A percentile compares a stretch with the other conserved stretches of the same genome.
Evolutionary conservation across 1,140 invertebrate species (phyloP).

Genomic region (Procambarus clarkii): DNA sequence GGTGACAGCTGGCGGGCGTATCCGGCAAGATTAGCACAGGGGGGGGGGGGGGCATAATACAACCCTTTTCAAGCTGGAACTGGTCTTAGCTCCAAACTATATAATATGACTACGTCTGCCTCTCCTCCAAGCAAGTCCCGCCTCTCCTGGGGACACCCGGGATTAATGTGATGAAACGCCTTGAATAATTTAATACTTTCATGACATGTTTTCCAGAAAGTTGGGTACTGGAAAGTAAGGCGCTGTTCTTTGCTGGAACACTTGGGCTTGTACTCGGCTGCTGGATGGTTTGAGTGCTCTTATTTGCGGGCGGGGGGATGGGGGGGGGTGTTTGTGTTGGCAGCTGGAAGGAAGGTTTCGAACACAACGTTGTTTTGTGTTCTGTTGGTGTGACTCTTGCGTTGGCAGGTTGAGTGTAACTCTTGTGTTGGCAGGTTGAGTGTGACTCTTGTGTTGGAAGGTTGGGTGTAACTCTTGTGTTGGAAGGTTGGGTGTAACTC

Average conservation of each 20-base stretch:
- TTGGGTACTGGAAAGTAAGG: slow-evolving; percentile 1
- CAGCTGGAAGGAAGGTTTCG: no score
- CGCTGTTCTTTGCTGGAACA: background rate
- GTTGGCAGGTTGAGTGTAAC: background rate
- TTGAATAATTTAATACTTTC: slow-evolving; percentile 54
- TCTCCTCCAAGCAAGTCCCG: slow-evolving; percentile 22
- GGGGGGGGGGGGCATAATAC: background rate
- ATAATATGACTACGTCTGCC: slow-evolving; percentile 44
- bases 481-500: background rate
- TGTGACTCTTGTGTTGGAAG: background rate
- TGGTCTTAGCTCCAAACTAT: slow-evolving; percentile 42
- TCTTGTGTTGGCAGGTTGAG: background rate
- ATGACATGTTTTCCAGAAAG: slow-evolving; percentile 47
- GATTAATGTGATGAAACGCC: slow-evolving; percentile 53
- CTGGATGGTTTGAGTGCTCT: no score
- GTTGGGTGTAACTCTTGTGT: background rate
- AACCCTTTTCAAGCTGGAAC: slow-evolving; percentile 27
- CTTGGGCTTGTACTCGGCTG: no score
- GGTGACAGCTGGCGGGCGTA: background rate
- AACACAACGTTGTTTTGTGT: background rate
- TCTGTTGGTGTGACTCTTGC: background rate
- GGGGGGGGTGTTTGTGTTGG: no score
- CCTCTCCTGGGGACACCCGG: slow-evolving; percentile 23
- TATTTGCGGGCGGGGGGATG: no score
- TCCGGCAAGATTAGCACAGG: slow-evolving; percentile 10